Evolutionary conservation across 2,797 vertebrate species (phyloP).

Genomic region (Dallia pectoralis): DNA sequence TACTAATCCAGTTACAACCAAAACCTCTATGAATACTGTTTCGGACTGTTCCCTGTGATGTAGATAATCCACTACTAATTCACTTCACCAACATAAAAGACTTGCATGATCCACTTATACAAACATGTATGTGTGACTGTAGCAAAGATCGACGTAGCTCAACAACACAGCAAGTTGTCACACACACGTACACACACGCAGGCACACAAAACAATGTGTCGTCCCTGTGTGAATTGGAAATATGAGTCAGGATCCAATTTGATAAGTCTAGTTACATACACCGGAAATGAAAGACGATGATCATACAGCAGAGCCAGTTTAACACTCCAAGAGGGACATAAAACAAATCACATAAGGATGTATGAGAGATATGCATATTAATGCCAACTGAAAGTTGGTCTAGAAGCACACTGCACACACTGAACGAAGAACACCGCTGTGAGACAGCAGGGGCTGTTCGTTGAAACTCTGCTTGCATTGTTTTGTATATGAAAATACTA

Average conservation of each 20-base stretch:
- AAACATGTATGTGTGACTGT: not conserved
- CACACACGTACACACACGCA: not conserved
- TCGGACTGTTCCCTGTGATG: no score
- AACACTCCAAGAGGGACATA: conserved; percentile 16
- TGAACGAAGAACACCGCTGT: not conserved
- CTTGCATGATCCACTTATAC: not conserved
- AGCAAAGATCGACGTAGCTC: not conserved
- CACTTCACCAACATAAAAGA: not conserved
- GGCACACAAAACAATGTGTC: not conserved
- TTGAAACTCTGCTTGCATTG: not conserved
- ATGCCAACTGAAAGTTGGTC: conserved; percentile 33
- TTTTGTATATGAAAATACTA: not conserved
- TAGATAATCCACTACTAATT: no score
- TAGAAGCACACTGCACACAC: conserved; percentile 3
- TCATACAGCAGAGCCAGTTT: conserved; percentile 9
- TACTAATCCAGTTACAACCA: no score
- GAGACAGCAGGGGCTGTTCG: not conserved
- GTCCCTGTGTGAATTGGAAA: conserved; percentile 8
- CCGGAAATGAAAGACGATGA: conserved; percentile 42
- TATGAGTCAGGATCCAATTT: conserved; percentile 29
- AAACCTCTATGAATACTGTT: no score
- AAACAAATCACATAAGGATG: conserved; percentile 22
- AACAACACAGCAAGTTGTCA: not conserved
- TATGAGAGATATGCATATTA: conserved; percentile 42
- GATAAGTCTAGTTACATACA: conserved; percentile 56